phyloP scores from a whole-genome alignment of 2,797 vertebrate species.

The Diglossa cyanea region DNA sequence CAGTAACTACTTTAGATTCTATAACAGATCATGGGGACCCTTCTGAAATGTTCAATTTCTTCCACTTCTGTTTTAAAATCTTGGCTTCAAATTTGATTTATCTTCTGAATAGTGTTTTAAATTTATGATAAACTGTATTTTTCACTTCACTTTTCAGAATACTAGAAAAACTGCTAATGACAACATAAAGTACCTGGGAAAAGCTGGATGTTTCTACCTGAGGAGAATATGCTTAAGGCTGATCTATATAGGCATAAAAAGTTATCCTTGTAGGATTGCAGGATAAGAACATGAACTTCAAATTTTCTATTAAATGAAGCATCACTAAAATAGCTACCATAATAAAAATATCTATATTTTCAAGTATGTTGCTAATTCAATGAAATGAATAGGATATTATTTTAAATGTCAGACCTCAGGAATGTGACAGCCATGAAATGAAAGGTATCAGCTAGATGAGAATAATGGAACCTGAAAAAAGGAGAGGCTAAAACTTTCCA shows the following conservation, averaged over 20 bases:
- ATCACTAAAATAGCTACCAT: not conserved
- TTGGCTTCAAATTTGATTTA: not conserved
- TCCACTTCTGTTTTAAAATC: not conserved
- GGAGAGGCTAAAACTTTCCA: not conserved
- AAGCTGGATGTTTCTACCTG: not conserved
- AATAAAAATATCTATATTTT: not conserved
- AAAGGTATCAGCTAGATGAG: not conserved
- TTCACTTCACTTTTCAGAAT: not conserved
- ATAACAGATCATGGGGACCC: not conserved
- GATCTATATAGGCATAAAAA: not conserved
- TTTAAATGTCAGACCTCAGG: not conserved
- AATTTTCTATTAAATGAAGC: not conserved
- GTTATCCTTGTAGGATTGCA: not conserved
- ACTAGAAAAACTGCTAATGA: not conserved
- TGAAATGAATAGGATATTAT: not conserved
- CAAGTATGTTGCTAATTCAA: not conserved
- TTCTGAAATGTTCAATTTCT: not conserved
- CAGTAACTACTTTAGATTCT: not conserved
- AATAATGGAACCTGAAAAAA: not conserved
- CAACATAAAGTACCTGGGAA: not conserved
- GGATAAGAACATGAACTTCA: not conserved
- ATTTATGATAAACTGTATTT: not conserved
- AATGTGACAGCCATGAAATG: not conserved
- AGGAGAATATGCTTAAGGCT: not conserved
- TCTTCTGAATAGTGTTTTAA: not conserved